These are phyloP conservation scores for Pegoplata infirma DNA, from an alignment of 2,888 invertebrate genomes.

Conservation along the genomic window DNA sequence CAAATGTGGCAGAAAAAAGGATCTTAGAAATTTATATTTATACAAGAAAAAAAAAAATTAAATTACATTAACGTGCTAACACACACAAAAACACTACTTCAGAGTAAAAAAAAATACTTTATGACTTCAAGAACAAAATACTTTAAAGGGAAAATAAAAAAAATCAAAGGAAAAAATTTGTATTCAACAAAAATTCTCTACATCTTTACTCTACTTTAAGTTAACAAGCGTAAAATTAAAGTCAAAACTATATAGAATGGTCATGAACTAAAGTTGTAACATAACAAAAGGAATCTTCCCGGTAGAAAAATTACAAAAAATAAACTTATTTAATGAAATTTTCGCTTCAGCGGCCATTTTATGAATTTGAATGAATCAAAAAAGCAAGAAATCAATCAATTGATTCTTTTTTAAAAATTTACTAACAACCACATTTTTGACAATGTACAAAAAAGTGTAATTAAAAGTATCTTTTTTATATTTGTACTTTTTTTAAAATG, in stretches of 20 bases:
- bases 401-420: too few relatives aligned
- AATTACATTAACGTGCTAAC: constrained; percentile 18
- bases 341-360: too few relatives aligned
- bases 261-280: constrained; percentile 21
- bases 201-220: constrained; percentile 13
- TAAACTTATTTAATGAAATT: too few relatives aligned
- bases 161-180: not conserved
- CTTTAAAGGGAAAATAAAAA: not conserved
- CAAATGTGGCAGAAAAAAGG: constrained; percentile 15
- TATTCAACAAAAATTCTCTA: too few relatives aligned
- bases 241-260: constrained; percentile 31
- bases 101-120: not conserved
- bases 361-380: too few relatives aligned
- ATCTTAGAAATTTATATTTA: constrained; percentile 12
- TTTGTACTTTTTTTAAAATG: too few relatives aligned
- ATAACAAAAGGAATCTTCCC: not conserved
- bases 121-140: constrained; percentile 2
- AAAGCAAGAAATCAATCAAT: too few relatives aligned
- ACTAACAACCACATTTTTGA: too few relatives aligned
- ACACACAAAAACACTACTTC: not conserved
- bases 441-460: too few relatives aligned
- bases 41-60: not conserved
- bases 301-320: constrained; percentile 21
- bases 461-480: too few relatives aligned
- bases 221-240: constrained; percentile 49